Conservation (phyloP, 1,140 invertebrate genomes). For the Rhysida immarginata region DNA sequence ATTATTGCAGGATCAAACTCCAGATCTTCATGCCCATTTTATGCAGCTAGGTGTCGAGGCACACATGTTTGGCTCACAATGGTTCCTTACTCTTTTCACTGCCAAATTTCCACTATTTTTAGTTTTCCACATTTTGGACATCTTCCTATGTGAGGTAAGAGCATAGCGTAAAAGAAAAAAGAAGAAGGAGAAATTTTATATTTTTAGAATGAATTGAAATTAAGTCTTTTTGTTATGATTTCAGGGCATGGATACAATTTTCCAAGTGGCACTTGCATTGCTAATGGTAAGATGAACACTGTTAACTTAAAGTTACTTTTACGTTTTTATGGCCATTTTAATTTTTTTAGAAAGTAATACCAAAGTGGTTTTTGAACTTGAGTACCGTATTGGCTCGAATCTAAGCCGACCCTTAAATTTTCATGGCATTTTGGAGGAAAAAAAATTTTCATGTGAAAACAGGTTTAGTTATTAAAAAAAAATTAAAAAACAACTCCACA, state of each 20-base stretch:
- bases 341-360: constrained; percentile 1
- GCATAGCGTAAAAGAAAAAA: too few relatives aligned
- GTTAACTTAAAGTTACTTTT: too few relatives aligned
- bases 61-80: constrained; percentile 99
- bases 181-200: neutral
- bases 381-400: too few relatives aligned
- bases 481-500: too few relatives aligned
- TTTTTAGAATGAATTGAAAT: neutral
- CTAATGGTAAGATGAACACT: constrained; percentile 67
- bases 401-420: too few relatives aligned
- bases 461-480: too few relatives aligned
- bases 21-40: constrained; percentile 81
- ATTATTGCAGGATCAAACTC: constrained; percentile 61
- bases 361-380: neutral
- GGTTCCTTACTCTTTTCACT: constrained; percentile 97
- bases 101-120: constrained; percentile 94
- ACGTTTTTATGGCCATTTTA: too few relatives aligned
- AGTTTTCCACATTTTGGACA: constrained; percentile 93
- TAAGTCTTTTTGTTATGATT: constrained; percentile 25
- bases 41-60: constrained; percentile 79
- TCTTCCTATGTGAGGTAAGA: constrained; percentile 53
- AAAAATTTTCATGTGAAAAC: too few relatives aligned
- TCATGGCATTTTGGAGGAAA: too few relatives aligned
- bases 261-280: constrained; percentile 87
- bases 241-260: constrained; percentile 85